Evolutionary conservation across 2,113 vertebrate genomes (phyloP).

Genomic region (Carassius auratus): DNA sequence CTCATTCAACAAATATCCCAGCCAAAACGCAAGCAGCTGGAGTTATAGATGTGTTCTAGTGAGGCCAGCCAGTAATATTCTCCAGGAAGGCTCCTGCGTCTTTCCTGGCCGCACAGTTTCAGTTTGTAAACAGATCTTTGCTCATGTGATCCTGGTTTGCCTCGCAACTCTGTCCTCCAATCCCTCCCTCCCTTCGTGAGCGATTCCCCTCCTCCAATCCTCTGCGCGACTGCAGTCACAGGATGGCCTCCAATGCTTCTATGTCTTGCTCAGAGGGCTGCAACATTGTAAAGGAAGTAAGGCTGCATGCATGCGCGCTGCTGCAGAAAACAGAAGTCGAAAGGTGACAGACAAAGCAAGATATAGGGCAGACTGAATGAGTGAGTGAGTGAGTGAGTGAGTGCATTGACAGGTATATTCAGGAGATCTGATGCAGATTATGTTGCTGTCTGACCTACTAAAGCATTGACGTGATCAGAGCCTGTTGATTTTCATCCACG

Average conservation of each 20-base stretch:
- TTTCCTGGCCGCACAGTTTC: conserved; percentile 67
- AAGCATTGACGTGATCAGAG: not conserved
- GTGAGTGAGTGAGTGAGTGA: not conserved
- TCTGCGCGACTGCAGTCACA: conserved; percentile 36
- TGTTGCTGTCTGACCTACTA: conserved; percentile 36
- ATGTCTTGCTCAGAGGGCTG: not conserved
- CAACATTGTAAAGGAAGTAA: conserved; percentile 19
- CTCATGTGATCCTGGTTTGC: conserved; percentile 84
- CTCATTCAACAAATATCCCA: not conserved
- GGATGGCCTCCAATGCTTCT: conserved; percentile 20
- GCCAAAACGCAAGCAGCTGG: conserved; percentile 5
- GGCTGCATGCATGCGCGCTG: conserved; percentile 3
- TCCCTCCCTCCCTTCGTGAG: conserved; percentile 59
- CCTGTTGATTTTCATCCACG: not conserved
- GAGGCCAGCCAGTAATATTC: conserved; percentile 10
- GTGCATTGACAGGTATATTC: not conserved
- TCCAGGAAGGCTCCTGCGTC: conserved; percentile 38
- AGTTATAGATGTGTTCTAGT: conserved; percentile 8
- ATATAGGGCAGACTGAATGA: not conserved
- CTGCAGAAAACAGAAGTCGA: conserved; percentile 37
- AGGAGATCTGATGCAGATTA: not conserved
- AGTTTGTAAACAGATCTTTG: conserved; percentile 85
- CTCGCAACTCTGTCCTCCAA: conserved; percentile 78
- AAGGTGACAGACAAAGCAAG: conserved; percentile 7
- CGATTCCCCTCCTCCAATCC: conserved; percentile 56